Evolutionary conservation across 2,113 vertebrate species (phyloP).

Genomic region (Carollia perspicillata): DNA sequence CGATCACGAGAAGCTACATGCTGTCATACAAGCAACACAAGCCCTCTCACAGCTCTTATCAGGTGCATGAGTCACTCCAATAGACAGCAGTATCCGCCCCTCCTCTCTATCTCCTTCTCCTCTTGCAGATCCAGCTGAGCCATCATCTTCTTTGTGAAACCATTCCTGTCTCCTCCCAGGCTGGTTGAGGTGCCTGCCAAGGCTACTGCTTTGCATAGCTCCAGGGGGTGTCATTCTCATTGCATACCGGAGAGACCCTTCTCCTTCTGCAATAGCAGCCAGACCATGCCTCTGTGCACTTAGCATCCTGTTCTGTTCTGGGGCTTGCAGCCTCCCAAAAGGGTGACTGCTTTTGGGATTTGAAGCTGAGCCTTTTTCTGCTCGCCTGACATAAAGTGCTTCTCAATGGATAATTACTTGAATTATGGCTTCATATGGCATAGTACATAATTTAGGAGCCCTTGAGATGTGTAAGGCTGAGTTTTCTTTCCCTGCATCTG

Average conservation of each 20-base stretch:
- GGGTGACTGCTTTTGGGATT: neutral
- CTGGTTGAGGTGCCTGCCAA: neutral
- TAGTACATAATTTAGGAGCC: neutral
- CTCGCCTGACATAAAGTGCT: neutral
- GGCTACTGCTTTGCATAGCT: neutral
- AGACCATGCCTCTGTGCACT: neutral
- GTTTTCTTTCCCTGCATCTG: neutral
- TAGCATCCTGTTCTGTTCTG: neutral
- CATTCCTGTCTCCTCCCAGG: neutral
- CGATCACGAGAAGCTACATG: neutral
- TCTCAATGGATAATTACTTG: neutral
- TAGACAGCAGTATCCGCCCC: neutral
- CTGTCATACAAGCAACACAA: neutral
- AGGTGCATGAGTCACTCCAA: neutral
- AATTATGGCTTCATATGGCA: neutral
- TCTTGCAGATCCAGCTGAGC: neutral
- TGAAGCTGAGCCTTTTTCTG: neutral
- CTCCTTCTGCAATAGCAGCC: fast-evolving
- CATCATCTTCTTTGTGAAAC: neutral
- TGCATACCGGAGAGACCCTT: neutral
- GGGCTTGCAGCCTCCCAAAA: fast-evolving
- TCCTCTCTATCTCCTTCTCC: neutral
- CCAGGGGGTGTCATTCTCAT: fast-evolving
- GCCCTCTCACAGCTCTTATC: neutral
- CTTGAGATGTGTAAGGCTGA: neutral